phyloP scores from a whole-genome alignment of 64 coral and sea anemone species.

The Trachythela sp. region DNA sequence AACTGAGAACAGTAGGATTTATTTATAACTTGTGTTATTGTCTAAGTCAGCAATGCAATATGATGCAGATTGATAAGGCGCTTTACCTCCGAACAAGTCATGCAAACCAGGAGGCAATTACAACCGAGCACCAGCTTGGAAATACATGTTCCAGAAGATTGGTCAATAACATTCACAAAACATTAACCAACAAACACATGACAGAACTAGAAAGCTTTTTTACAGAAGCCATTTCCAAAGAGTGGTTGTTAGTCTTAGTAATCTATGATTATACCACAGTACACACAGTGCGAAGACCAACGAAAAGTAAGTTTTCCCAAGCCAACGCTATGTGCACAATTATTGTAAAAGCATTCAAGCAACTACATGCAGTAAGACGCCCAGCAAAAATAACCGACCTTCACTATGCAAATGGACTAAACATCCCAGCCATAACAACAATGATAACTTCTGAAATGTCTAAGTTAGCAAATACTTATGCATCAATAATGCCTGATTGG shows the following conservation, averaged over 20 bases:
- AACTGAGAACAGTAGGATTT: constrained; percentile 36
- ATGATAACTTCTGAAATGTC: constrained; percentile 42
- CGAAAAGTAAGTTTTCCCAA: neutral
- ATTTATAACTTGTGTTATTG: constrained; percentile 51
- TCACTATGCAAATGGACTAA: constrained; percentile 10
- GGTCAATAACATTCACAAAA: neutral
- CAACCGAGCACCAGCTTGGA: constrained; percentile 24
- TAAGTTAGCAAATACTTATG: constrained; percentile 34
- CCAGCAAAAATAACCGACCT: neutral
- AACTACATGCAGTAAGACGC: constrained; percentile 8
- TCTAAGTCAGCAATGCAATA: constrained; percentile 50
- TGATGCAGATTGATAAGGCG: constrained; percentile 34
- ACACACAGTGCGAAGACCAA: constrained; percentile 29
- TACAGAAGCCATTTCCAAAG: constrained; percentile 2
- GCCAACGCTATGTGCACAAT: constrained; percentile 49
- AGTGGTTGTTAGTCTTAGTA: constrained; percentile 34
- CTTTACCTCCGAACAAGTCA: constrained; percentile 11
- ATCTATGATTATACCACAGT: constrained; percentile 56
- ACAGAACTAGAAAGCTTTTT: constrained; percentile 31
- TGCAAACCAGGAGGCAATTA: constrained; percentile 22
- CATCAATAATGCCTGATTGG: constrained; percentile 55
- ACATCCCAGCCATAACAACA: neutral
- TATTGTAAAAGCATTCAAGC: constrained; percentile 39
- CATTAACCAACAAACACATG: neutral
- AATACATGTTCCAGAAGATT: constrained; percentile 21